Conservation (phyloP, 2,797 vertebrate species). For the Eulemur mongoz region DNA sequence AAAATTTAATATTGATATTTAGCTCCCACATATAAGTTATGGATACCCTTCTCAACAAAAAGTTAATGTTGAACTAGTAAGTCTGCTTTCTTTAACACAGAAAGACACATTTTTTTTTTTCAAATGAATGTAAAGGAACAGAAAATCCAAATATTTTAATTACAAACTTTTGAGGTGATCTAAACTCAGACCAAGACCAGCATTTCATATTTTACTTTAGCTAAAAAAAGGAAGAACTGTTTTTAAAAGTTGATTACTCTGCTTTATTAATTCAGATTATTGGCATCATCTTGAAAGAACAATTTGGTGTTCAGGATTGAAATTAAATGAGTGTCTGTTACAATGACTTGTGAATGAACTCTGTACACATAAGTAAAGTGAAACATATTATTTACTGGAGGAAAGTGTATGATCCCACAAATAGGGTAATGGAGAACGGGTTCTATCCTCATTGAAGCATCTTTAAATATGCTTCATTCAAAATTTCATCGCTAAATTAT, state of each 20-base stretch:
- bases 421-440: neutral
- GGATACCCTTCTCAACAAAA: neutral
- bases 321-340: neutral
- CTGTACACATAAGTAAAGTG: neutral
- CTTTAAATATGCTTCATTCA: neutral
- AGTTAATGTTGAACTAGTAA: neutral
- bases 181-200: neutral
- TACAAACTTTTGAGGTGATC: neutral
- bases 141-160: neutral
- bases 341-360: neutral
- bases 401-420: neutral
- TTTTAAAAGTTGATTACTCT: neutral
- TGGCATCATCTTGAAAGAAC: neutral
- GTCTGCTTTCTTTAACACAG: neutral
- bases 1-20: neutral
- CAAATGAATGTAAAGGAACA: neutral
- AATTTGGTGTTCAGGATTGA: neutral
- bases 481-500: neutral
- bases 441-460: neutral
- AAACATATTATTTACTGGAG: neutral
- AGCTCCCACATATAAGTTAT: neutral
- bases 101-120: neutral
- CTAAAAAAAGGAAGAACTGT: neutral
- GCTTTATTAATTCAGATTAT: neutral
- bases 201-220: neutral